Base-by-base conservation (phyloP, 2,888 invertebrate species). In the Apamea anceps region DNA sequence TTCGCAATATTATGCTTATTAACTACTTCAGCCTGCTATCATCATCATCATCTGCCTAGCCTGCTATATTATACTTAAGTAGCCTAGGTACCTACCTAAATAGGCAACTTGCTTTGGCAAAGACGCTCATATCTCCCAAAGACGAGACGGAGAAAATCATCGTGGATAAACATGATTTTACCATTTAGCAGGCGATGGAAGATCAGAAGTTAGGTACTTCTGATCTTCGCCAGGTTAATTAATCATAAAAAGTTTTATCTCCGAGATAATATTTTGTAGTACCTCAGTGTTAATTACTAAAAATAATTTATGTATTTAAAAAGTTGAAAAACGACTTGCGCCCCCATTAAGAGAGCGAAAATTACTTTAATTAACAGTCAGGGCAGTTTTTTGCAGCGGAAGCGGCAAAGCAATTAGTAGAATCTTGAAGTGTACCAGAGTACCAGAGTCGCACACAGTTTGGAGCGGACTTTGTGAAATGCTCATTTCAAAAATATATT, bases 361-460 rank as follows among this genome's bases (percentile, higher is more conserved):
- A 93, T 92, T 89, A 90, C 90, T 91, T 93, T 93, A 93, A 94
- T 94, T 93, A 94, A 93, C 91, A 91, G 88, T 90, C 84, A 86
- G 75, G 87, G 87, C 80, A 82, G 73, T 93, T 92, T 92, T 92
- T 92, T 90, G 82, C 87, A 86, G 85, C 74, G 85, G 85, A 90
- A 91, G 85, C 85, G 85, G 83, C 81, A 77, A 85, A 91, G 93
- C 90, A 92, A 93, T 94, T 94, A 93, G 91, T 84, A 84, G 87
- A 89, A 82, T 81, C 87, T 89, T 90, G 79, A 81, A 88, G 65
- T 80, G 73, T 83, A 65, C 18, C 18, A 51, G 60, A 57, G n/a
- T 21, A 45, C 68, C 70, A 77, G 54, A 51, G 54, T 65, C 71
- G 81, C 77, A 68, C 75, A 79, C 62, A 75, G 71, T 77, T 87